Base-by-base conservation (phyloP, 2,888 invertebrate species). In the Campaea margaritaria region DNA sequence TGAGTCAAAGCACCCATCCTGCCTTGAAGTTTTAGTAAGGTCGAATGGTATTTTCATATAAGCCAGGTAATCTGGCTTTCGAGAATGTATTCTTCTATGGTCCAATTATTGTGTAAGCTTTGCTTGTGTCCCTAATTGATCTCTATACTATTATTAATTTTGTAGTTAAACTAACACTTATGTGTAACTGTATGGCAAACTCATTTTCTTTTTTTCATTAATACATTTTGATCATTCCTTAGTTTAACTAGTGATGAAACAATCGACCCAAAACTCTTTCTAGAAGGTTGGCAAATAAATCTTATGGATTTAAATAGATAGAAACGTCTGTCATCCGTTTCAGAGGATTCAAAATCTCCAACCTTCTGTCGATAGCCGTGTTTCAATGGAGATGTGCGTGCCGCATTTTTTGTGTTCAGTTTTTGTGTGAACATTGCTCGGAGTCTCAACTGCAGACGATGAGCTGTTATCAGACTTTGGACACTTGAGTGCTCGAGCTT, bases 371-470 rank as follows among this genome's bases (percentile, higher is more conserved):
- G n/a, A 45, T 31, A 21, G 36, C 34, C 53, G 53, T 47, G 49
- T 54, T 39, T 14, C 39, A 61, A 70, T 83, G 84, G 82, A 85
- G 68, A 83, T 80, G 63, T 31, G 65, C 74, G 49, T 56, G 31
- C 55, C 65, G 11, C 45, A 50, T 76, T 83, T 83, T 83, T 82
- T 80, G 67, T 69, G 65, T 60, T 68, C 73, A 73, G 62, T 81
- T 86, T 85, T 85, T 84, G 81, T 82, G 74, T 78, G 76, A 78
- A 78, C 81, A 78, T 82, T 83, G 83, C 85, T 76, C 74, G 69
- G 74, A 69, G 78, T 75, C 83, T 82, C 74, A 80, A 69, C 75
- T 69, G 76, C 73, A 78, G 76, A 76, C 73, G 79, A 79, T 82
- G 82, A 79, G 74, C 21, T 21, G 21, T 82, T 84, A 83, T 82